Percentiles rank a stretch among this genome's conserved stretches.
phyloP scores from a whole-genome alignment of 2,113 vertebrate genomes.

The Hystrix brachyura region DNA sequence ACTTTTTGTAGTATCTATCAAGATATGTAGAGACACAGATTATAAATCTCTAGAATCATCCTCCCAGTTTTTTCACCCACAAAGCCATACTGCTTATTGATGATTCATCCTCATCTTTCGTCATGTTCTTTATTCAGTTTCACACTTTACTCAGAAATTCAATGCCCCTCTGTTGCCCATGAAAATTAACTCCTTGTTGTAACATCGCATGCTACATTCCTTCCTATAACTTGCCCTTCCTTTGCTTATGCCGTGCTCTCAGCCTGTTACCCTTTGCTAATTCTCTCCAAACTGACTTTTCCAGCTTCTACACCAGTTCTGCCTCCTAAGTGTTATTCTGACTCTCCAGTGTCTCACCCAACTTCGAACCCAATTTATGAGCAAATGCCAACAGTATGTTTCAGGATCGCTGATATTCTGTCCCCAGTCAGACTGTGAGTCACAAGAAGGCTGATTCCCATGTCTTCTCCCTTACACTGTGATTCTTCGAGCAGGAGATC shows the following conservation, averaged over 20 bases:
- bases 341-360: neutral
- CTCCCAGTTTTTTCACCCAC: neutral
- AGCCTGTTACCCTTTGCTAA: constrained; percentile 17
- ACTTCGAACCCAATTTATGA: neutral
- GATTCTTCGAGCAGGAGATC: neutral
- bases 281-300: constrained; percentile 48
- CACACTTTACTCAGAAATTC: neutral
- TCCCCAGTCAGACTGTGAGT: neutral
- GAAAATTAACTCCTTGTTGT: neutral
- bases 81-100: neutral
- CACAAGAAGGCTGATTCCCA: neutral
- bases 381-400: neutral
- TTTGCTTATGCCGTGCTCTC: constrained; percentile 23
- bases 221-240: neutral
- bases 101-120: neutral
- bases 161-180: neutral
- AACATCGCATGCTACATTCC: neutral
- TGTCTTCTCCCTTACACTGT: neutral
- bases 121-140: neutral
- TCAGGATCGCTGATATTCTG: neutral
- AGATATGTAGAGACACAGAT: neutral
- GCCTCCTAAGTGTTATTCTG: neutral
- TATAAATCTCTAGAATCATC: neutral
- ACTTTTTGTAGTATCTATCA: neutral
- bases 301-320: neutral